Percentiles rank a stretch among this genome's conserved stretches.
These are phyloP conservation scores for Neodontobutis hainanensis DNA, from an alignment of 2,113 vertebrate species.

Conservation along the genomic window DNA sequence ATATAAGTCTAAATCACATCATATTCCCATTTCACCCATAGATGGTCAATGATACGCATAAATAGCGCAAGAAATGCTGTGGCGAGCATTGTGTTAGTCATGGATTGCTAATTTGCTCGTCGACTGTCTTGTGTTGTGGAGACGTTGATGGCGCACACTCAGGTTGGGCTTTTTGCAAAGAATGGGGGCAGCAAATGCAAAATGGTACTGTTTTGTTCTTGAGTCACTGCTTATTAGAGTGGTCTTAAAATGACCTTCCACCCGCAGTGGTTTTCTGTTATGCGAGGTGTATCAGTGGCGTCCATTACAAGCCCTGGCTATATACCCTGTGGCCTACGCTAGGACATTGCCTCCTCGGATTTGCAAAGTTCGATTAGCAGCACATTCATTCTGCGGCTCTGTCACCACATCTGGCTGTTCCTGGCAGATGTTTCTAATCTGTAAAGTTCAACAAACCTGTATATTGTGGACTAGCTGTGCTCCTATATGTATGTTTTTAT, in stretches of 20 bases:
- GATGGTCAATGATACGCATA: conserved; percentile 9
- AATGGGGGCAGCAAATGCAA: conserved; percentile 31
- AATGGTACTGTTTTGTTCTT: not conserved
- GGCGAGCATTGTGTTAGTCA: conserved; percentile 28
- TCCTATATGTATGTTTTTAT: conserved; percentile 15
- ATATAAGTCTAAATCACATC: conserved; percentile 34
- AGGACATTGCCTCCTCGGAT: conserved; percentile 50
- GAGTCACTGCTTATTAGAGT: not conserved
- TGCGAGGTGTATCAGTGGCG: conserved; percentile 23
- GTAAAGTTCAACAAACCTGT: not conserved
- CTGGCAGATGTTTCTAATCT: conserved; percentile 11
- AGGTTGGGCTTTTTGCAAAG: conserved; percentile 56
- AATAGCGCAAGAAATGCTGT: conserved; percentile 10
- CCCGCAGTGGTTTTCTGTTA: not conserved
- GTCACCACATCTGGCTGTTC: conserved; percentile 5
- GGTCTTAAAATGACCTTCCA: not conserved
- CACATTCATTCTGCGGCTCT: conserved; percentile 36
- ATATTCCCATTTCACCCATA: conserved; percentile 23
- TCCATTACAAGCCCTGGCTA: conserved; percentile 61
- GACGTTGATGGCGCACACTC: conserved; percentile 77
- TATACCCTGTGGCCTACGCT: conserved; percentile 65
- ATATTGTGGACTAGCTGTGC: conserved; percentile 30
- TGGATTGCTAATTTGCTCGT: conserved; percentile 63
- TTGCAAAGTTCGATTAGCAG: conserved; percentile 37
- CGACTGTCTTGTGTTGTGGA: conserved; percentile 73